phyloP scores from a whole-genome alignment of 1,140 invertebrate species.

The Neelides sp. region DNA sequence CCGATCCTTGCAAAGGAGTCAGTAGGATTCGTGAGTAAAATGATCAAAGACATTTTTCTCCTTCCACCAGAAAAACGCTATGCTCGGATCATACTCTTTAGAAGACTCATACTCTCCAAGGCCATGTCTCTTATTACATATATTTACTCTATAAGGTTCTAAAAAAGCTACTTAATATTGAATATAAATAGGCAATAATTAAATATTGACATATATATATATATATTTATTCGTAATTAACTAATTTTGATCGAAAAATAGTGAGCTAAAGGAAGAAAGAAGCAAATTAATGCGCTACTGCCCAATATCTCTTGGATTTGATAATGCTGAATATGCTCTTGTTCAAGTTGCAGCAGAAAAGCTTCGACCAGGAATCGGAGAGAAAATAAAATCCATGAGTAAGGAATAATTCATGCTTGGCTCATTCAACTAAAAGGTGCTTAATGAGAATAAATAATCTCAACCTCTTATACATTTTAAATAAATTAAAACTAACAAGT shows the following conservation, averaged over 20 bases:
- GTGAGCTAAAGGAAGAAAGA: conserved; percentile 17
- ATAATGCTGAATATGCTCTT: conserved; percentile 23
- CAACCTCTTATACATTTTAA: too few species aligned
- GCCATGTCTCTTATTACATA: conserved; percentile 23
- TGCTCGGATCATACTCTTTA: conserved; percentile 21
- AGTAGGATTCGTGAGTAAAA: conserved; percentile 21
- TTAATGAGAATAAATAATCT: too few species aligned
- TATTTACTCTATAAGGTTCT: conserved; percentile 24
- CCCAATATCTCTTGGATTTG: conserved; percentile 16
- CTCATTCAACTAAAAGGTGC: too few species aligned
- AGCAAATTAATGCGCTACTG: conserved; percentile 9
- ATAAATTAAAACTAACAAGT: too few species aligned
- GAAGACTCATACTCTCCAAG: conserved; percentile 21
- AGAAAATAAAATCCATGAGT: too few species aligned
- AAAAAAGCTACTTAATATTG: background rate
- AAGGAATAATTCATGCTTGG: too few species aligned
- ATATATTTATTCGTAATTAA: conserved; percentile 2
- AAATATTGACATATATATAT: background rate
- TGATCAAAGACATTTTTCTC: conserved; percentile 19
- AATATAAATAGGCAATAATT: background rate
- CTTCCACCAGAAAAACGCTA: conserved; percentile 20
- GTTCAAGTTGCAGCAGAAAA: conserved; percentile 29
- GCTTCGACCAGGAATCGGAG: conserved; percentile 27
- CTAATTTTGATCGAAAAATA: background rate
- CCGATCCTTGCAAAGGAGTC: conserved; percentile 16